Conservation (phyloP, 1,140 invertebrate species). For the Planococcus citri region DNA sequence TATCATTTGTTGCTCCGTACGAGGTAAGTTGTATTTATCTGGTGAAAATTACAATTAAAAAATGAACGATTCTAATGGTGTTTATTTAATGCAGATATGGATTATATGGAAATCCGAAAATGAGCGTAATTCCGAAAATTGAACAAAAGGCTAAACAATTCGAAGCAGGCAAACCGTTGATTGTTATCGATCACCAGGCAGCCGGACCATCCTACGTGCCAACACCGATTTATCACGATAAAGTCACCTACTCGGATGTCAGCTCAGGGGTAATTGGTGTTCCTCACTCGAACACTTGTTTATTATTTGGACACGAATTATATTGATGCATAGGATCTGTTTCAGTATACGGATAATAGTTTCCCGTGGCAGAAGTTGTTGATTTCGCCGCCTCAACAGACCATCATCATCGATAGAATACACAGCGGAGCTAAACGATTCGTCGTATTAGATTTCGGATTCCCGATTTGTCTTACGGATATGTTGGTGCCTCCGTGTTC, state of each 20-base stretch:
- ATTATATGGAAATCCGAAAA: conserved; percentile 61
- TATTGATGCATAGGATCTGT: neutral
- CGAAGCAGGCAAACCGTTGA: conserved; percentile 3
- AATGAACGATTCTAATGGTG: neutral
- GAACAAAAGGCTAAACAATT: neutral
- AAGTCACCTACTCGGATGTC: conserved; percentile 9
- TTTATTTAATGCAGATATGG: conserved; percentile 52
- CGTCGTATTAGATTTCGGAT: conserved; percentile 81
- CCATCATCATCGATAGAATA: conserved; percentile 83
- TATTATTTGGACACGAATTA: neutral
- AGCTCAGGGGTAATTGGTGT: neutral
- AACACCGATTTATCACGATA: conserved; percentile 2
- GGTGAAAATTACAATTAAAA: too few relatives aligned
- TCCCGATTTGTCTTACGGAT: conserved; percentile 72
- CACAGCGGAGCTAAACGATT: conserved; percentile 75
- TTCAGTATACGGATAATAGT: neutral
- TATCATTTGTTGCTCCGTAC: conserved; percentile 67
- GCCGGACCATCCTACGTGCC: neutral
- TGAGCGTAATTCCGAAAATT: conserved; percentile 8
- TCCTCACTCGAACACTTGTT: neutral
- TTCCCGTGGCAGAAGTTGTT: conserved; percentile 59
- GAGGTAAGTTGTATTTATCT: too few relatives aligned
- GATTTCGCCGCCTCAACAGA: conserved; percentile 61
- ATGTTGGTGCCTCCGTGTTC: conserved; percentile 73
- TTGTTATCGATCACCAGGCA: neutral